Conservation (phyloP, 2,888 invertebrate genomes). For the Mimas tiliae region DNA sequence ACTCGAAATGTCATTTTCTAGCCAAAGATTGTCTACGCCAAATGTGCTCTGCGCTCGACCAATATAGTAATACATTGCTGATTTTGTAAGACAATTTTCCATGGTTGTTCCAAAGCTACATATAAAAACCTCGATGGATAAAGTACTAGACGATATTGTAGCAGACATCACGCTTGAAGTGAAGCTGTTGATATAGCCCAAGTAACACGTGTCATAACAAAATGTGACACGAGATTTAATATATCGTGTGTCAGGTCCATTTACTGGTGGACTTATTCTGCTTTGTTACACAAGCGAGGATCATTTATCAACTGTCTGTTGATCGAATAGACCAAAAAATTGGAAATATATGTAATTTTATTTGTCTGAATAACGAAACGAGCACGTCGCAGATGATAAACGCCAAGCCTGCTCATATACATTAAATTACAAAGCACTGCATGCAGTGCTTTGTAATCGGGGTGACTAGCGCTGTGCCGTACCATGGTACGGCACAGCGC, state of each 20-base stretch:
- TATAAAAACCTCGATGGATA: constrained; percentile 34
- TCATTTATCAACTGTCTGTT: constrained; percentile 12
- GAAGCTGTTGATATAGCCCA: constrained; percentile 34
- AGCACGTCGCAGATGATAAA: no score
- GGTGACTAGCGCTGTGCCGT: no score
- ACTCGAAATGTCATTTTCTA: constrained; percentile 29
- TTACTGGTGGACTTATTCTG: constrained; percentile 36
- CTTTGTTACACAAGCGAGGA: constrained; percentile 20
- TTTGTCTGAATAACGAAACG: no score
- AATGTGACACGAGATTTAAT: constrained; percentile 44
- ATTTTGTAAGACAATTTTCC: background rate
- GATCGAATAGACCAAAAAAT: background rate
- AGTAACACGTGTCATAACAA: constrained; percentile 39
- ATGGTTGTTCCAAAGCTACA: background rate
- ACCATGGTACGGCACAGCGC: no score
- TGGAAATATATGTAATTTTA: background rate
- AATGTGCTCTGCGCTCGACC: background rate
- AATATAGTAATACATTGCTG: constrained; percentile 30
- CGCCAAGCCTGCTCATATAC: no score
- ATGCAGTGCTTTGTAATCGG: no score
- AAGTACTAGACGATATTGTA: background rate
- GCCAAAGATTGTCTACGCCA: constrained; percentile 37
- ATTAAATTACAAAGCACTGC: no score
- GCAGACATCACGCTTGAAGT: constrained; percentile 30
- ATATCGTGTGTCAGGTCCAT: constrained; percentile 32